phyloP scores from a whole-genome alignment of 1,140 invertebrate species.

The Megalonaias nervosa region DNA sequence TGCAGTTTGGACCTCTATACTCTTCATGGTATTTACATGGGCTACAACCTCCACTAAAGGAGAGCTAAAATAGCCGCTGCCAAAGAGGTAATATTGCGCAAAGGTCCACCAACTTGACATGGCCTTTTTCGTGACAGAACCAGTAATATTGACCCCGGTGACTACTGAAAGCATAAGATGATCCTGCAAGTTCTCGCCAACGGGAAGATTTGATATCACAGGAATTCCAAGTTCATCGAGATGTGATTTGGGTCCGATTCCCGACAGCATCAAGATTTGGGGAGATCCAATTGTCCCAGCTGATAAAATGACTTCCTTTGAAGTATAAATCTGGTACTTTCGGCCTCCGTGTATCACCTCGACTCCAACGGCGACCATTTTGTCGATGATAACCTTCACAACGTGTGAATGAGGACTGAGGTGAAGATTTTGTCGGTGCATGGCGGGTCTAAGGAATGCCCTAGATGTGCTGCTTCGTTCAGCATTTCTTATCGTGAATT shows the following conservation, averaged over 20 bases:
- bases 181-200: conserved; percentile 9
- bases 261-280: conserved; percentile 91
- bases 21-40: too few relatives aligned
- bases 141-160: conserved; percentile 17
- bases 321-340: conserved; percentile 72
- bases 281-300: conserved; percentile 90
- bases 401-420: conserved; percentile 46
- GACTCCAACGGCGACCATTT: conserved; percentile 59
- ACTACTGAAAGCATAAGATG: not conserved
- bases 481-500: too few relatives aligned
- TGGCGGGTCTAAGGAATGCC: conserved; percentile 41
- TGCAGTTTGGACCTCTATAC: too few relatives aligned
- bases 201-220: conserved; percentile 7
- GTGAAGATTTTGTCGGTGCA: conserved; percentile 55
- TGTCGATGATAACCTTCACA: conserved; percentile 43
- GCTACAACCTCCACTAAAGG: too few relatives aligned
- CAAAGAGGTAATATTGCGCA: too few relatives aligned
- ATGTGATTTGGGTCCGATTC: conserved; percentile 80
- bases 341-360: conserved; percentile 60
- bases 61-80: too few relatives aligned
- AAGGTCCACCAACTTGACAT: too few relatives aligned
- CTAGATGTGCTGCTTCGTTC: too few relatives aligned
- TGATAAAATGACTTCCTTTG: conserved; percentile 86
- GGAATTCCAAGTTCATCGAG: conserved; percentile 32
- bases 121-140: too few relatives aligned